phyloP scores from a whole-genome alignment of 2,888 invertebrate genomes.

The Eledona agricola region DNA sequence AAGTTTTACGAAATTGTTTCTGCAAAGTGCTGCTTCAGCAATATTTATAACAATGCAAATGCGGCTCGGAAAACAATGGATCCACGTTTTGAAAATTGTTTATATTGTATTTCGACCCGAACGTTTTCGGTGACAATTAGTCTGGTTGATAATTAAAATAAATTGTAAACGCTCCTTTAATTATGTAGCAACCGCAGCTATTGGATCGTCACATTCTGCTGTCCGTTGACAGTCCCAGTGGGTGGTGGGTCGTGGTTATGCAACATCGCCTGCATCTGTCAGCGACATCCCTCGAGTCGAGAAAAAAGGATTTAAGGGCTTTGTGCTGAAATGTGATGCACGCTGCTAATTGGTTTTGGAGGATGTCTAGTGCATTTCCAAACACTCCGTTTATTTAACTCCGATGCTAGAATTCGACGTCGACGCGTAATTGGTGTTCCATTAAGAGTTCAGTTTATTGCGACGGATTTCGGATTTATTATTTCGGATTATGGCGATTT shows the following conservation, averaged over 20 bases:
- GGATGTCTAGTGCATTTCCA: constrained; percentile 33
- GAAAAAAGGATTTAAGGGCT: constrained; percentile 5
- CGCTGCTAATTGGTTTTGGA: constrained; percentile 35
- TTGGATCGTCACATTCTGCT: constrained; percentile 45
- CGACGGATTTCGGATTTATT: constrained; percentile 37
- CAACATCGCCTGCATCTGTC: constrained; percentile 18
- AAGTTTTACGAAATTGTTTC: no score
- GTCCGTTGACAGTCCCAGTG: constrained; percentile 24
- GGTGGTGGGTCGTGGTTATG: constrained; percentile 23
- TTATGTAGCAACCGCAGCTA: constrained; percentile 38
- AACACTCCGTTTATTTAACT: constrained; percentile 42
- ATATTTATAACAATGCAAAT: no score
- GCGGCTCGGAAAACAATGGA: no score
- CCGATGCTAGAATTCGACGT: constrained; percentile 40
- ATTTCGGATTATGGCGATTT: no score
- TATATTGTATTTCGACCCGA: background rate
- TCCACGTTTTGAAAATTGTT: no score
- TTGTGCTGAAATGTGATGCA: constrained; percentile 8
- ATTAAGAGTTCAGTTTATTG: constrained; percentile 33
- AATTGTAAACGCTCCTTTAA: constrained; percentile 24
- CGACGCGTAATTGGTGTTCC: constrained; percentile 41
- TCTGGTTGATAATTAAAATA: constrained; percentile 20
- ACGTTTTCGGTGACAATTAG: constrained; percentile 5
- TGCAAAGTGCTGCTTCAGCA: no score
- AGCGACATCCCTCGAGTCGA: constrained; percentile 6